These are phyloP conservation scores for Drosophila bunnanda DNA, from an alignment of 2,888 invertebrate species.

Conservation along the genomic window DNA sequence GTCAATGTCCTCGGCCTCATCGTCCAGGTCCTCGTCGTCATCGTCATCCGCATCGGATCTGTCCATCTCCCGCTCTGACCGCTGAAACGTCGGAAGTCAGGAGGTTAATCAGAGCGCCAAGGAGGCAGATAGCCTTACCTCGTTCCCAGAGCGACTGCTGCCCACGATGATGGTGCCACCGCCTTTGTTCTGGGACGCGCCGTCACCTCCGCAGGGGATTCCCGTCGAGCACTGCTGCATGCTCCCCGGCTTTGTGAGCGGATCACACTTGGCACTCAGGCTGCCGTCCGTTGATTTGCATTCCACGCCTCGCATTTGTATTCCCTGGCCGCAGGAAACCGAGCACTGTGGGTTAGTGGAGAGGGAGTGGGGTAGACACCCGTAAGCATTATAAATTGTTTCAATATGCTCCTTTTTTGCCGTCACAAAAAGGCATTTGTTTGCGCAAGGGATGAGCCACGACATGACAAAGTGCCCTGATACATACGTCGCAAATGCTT, in stretches of 20 bases:
- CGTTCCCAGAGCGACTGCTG: slow-evolving; percentile 77
- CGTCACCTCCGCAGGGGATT: slow-evolving; percentile 86
- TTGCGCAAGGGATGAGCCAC: slow-evolving; percentile 64
- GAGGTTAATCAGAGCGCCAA: not conserved
- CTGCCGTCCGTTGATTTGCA: slow-evolving; percentile 88
- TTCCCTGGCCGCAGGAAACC: slow-evolving; percentile 95
- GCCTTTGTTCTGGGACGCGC: slow-evolving; percentile 64
- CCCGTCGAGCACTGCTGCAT: slow-evolving; percentile 91
- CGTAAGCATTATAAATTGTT: slow-evolving; percentile 76
- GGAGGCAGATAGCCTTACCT: slow-evolving; percentile 49
- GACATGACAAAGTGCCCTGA: slow-evolving; percentile 58
- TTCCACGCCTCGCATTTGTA: slow-evolving; percentile 92
- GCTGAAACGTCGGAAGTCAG: slow-evolving; percentile 44
- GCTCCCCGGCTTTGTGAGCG: slow-evolving; percentile 88
- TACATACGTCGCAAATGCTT: slow-evolving; percentile 15
- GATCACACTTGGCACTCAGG: slow-evolving; percentile 88
- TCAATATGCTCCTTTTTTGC: slow-evolving; percentile 64
- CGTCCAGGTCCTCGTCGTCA: slow-evolving; percentile 75
- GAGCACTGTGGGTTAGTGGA: slow-evolving; percentile 89
- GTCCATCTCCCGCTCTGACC: slow-evolving; percentile 73
- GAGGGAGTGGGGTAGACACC: slow-evolving; percentile 1
- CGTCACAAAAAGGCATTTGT: slow-evolving; percentile 67
- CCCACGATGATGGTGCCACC: slow-evolving; percentile 82
- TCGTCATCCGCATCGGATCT: slow-evolving; percentile 73
- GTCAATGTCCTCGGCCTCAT: slow-evolving; percentile 76